phyloP scores from a whole-genome alignment of 64 coral and sea anemone species.

The Porites lutea region DNA sequence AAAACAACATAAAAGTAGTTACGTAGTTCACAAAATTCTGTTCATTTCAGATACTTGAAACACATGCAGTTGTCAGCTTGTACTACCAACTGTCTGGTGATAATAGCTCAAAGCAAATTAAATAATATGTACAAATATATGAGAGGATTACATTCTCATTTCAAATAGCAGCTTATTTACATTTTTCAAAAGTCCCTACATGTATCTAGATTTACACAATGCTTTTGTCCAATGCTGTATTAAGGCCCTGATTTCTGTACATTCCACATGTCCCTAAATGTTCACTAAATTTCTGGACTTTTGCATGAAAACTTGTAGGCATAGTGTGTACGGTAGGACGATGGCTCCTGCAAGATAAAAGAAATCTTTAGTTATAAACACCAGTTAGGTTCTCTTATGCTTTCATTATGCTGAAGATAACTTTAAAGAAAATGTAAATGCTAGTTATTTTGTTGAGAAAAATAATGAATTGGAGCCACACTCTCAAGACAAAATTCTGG shows the following conservation, averaged over 20 bases:
- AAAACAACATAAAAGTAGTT: too few relatives aligned
- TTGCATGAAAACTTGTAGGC: conserved; percentile 98
- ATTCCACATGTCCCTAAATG: conserved; percentile 98
- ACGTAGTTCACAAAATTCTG: too few relatives aligned
- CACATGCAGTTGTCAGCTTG: too few relatives aligned
- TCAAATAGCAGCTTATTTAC: not conserved
- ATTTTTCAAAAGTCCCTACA: not conserved
- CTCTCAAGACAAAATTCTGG: too few relatives aligned
- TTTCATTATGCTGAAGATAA: not conserved
- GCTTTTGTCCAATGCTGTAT: conserved; percentile 95
- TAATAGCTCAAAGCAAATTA: too few relatives aligned
- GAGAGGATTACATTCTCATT: too few relatives aligned
- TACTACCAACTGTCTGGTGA: too few relatives aligned
- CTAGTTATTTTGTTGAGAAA: too few relatives aligned
- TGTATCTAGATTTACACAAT: conserved; percentile 69
- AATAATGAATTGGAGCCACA: too few relatives aligned
- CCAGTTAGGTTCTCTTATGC: not conserved
- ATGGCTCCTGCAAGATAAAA: conserved; percentile 62
- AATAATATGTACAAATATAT: too few relatives aligned
- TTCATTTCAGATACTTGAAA: too few relatives aligned
- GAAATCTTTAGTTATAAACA: not conserved
- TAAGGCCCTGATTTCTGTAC: conserved; percentile 96
- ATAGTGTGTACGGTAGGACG: conserved; percentile 97
- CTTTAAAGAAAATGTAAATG: not conserved
- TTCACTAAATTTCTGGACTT: conserved; percentile 94